Evolutionary conservation across 2,797 vertebrate species (phyloP).

Genomic region (Sebastes ruberrimus): DNA sequence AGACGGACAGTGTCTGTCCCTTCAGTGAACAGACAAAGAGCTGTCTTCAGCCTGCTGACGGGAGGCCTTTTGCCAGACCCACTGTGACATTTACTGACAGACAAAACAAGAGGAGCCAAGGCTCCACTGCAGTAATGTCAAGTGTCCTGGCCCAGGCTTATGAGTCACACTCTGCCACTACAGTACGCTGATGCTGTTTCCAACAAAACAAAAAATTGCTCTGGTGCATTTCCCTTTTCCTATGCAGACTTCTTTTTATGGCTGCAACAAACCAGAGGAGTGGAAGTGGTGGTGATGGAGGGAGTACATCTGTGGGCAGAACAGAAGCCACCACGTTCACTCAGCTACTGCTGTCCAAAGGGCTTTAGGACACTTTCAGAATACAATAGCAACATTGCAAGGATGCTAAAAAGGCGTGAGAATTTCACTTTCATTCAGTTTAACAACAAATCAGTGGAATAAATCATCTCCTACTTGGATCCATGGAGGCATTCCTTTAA

Average conservation of each 20-base stretch:
- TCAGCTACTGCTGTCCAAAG: background rate
- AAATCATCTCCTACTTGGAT: background rate
- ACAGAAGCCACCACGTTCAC: background rate
- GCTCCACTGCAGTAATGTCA: conserved; percentile 44
- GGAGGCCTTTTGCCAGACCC: conserved; percentile 53
- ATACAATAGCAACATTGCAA: background rate
- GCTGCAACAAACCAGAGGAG: background rate
- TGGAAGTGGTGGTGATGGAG: background rate
- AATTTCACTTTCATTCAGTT: background rate
- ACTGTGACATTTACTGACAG: conserved; percentile 75
- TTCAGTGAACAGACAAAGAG: conserved; percentile 68
- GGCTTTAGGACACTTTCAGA: background rate
- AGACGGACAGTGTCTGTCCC: conserved; percentile 53
- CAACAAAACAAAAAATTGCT: conserved; percentile 3
- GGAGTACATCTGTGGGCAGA: background rate
- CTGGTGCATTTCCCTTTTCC: background rate
- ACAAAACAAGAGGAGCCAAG: conserved; percentile 31
- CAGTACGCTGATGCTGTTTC: background rate
- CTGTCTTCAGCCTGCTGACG: conserved; percentile 64
- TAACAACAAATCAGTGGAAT: background rate
- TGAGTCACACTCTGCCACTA: conserved; percentile 45
- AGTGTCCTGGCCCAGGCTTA: conserved; percentile 4
- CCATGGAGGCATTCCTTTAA: background rate
- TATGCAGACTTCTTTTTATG: background rate
- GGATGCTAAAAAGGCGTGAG: background rate